These are phyloP conservation scores for Alitta virens DNA, from an alignment of 2,888 invertebrate species.

Conservation along the genomic window DNA sequence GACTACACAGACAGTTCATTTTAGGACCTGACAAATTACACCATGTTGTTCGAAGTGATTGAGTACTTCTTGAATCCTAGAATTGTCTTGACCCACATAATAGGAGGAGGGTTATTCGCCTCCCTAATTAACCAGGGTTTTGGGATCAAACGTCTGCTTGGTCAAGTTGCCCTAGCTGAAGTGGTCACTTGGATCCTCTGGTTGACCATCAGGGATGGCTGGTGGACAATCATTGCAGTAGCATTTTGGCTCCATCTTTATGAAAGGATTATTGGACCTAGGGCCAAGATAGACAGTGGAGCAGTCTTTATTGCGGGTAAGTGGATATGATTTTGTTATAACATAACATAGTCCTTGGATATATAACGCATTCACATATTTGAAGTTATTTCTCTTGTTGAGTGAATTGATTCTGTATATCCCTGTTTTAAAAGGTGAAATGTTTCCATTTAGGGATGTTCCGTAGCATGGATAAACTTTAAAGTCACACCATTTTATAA, in stretches of 20 bases:
- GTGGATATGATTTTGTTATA: too few relatives aligned
- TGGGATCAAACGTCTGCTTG: background rate
- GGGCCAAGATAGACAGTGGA: background rate
- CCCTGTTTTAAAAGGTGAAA: too few relatives aligned
- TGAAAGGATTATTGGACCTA: background rate
- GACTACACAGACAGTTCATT: too few relatives aligned
- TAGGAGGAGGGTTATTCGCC: background rate
- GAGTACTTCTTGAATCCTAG: background rate
- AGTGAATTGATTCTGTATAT: too few relatives aligned
- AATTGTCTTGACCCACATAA: background rate
- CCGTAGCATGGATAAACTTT: too few relatives aligned
- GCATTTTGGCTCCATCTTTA: constrained; percentile 1
- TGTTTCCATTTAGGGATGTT: too few relatives aligned
- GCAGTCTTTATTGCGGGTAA: background rate
- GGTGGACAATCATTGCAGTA: background rate
- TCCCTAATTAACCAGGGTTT: background rate
- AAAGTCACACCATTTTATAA: too few relatives aligned
- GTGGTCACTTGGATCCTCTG: background rate
- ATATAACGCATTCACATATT: too few relatives aligned
- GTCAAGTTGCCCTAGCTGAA: background rate
- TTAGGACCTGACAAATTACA: too few relatives aligned
- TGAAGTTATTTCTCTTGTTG: too few relatives aligned
- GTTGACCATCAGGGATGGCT: background rate
- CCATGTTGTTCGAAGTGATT: background rate
- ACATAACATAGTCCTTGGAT: too few relatives aligned